Evolutionary conservation across 2,113 vertebrate species (phyloP).

Genomic region (Rattus norvegicus): DNA sequence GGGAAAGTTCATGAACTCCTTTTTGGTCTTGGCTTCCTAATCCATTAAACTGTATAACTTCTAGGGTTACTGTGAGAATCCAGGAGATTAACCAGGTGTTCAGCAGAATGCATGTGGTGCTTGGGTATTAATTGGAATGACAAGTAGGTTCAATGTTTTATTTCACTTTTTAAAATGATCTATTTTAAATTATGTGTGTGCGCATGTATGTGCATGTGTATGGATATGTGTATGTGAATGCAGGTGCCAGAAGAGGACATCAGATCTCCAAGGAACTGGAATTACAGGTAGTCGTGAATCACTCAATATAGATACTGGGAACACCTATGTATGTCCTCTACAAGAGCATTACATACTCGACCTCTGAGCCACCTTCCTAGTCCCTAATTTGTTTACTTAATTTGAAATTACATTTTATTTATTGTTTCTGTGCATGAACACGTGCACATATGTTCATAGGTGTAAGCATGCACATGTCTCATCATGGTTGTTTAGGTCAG

Average conservation of each 20-base stretch:
- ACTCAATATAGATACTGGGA: neutral
- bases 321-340: neutral
- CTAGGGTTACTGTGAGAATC: constrained; percentile 20
- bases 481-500: neutral
- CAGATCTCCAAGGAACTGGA: neutral
- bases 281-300: neutral
- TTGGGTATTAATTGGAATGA: neutral
- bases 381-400: neutral
- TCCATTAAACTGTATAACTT: constrained; percentile 15
- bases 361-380: neutral
- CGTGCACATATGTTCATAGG: neutral
- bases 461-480: neutral
- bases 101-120: neutral
- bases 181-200: neutral
- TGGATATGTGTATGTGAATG: neutral
- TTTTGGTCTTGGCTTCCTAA: constrained; percentile 20
- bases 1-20: neutral
- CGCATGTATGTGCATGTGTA: neutral
- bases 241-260: neutral
- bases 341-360: neutral
- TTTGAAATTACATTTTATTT: neutral
- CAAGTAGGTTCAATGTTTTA: neutral
- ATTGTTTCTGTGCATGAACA: neutral
- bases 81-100: constrained; percentile 9
- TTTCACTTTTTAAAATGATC: neutral